phyloP scores from a whole-genome alignment of 2,113 vertebrate species.

The Rhombomys opimus region DNA sequence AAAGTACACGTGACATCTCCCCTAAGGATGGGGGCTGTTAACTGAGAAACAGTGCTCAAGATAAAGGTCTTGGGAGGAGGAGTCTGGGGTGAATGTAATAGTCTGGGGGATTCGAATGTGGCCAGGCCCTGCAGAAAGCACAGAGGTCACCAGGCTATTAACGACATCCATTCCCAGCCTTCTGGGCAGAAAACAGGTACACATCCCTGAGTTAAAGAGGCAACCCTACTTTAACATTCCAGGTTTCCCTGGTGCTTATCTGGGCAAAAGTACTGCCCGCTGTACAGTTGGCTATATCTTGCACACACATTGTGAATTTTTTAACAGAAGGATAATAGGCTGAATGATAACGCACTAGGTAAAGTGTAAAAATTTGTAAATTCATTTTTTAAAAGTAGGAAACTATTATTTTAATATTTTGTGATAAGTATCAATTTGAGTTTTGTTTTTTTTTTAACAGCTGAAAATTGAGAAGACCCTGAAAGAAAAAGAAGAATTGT shows the following conservation, averaged over 20 bases:
- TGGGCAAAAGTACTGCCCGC: not conserved
- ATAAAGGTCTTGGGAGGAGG: not conserved
- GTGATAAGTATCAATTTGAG: not conserved
- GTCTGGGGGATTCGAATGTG: not conserved
- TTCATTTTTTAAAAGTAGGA: slow-evolving; percentile 50
- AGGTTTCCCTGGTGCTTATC: not conserved
- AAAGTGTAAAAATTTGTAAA: not conserved
- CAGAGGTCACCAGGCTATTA: not conserved
- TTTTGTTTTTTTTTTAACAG: slow-evolving; percentile 81
- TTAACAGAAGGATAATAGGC: not conserved
- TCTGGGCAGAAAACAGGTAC: not conserved
- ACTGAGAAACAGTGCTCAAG: not conserved
- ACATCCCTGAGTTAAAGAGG: no score
- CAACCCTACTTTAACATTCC: not conserved
- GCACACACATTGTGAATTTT: not conserved
- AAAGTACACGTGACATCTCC: not conserved
- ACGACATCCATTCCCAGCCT: not conserved
- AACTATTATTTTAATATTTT: slow-evolving; percentile 25
- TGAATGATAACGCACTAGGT: not conserved
- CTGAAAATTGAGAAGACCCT: slow-evolving; percentile 96
- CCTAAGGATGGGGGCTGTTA: not conserved
- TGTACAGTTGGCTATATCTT: not conserved
- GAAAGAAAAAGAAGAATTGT: slow-evolving; percentile 95
- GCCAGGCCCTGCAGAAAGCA: not conserved
- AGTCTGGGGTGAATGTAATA: not conserved